Evolutionary conservation across 2,888 invertebrate species (phyloP).

Genomic region (Eutolmus rufibarbis): DNA sequence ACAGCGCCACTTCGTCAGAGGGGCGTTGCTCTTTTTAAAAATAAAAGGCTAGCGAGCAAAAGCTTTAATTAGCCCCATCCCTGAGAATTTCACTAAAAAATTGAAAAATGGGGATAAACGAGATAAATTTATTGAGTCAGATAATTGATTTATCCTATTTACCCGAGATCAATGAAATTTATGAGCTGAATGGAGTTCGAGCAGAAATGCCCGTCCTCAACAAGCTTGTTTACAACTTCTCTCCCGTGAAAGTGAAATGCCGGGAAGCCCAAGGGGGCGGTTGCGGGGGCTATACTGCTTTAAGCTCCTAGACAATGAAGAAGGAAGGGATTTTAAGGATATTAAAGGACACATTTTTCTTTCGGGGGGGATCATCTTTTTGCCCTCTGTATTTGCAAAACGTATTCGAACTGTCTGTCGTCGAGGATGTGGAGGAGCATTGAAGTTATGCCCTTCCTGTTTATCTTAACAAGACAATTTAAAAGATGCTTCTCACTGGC

Average conservation of each 20-base stretch:
- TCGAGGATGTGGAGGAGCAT: neutral
- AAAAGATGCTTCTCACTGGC: neutral
- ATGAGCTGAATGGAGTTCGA: slow-evolving; percentile 19
- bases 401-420: neutral
- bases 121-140: slow-evolving; percentile 16
- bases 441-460: neutral
- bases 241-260: neutral
- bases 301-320: neutral
- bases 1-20: neutral
- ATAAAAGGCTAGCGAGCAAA: neutral
- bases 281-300: neutral
- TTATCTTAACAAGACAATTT: neutral
- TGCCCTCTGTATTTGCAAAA: neutral
- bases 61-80: neutral
- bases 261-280: neutral
- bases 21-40: neutral
- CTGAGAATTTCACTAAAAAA: neutral
- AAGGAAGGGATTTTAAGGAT: neutral
- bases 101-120: neutral
- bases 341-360: neutral
- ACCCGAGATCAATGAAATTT: neutral
- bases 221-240: slow-evolving; percentile 2
- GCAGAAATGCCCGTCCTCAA: neutral
- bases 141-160: slow-evolving; percentile 18
- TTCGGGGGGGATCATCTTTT: neutral